These are phyloP conservation scores for Fringilla coelebs DNA, from an alignment of 2,797 vertebrate genomes.

Conservation along the genomic window DNA sequence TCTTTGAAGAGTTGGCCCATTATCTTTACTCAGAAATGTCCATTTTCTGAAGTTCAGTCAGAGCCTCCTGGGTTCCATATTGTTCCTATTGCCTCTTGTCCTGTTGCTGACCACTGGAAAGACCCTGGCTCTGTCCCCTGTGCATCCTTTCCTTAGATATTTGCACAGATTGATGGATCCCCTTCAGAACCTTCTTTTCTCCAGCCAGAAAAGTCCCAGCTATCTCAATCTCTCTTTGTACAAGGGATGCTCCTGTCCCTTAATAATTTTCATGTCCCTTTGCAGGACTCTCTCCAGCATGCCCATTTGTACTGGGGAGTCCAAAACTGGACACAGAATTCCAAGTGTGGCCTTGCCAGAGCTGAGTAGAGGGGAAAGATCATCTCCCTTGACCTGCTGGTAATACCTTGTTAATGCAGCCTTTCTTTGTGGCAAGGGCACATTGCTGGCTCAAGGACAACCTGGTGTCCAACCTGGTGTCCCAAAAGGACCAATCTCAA, in stretches of 20 bases:
- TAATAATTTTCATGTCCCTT: background rate
- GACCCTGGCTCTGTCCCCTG: background rate
- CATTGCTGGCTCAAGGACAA: background rate
- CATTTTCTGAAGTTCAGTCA: background rate
- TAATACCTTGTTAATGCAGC: background rate
- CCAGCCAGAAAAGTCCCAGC: background rate
- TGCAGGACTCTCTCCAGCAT: background rate
- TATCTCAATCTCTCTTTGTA: background rate
- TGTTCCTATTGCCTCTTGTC: background rate
- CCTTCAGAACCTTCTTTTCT: background rate
- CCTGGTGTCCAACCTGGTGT: background rate
- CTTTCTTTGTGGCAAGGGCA: background rate
- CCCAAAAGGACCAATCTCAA: background rate
- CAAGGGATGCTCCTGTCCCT: background rate
- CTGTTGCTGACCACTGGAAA: background rate
- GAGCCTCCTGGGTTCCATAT: background rate
- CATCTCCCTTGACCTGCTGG: background rate
- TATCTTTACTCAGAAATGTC: background rate
- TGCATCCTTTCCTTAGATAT: background rate
- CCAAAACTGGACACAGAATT: background rate
- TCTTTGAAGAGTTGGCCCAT: background rate
- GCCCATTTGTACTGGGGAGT: background rate
- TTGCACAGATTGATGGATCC: background rate
- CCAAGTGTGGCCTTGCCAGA: background rate
- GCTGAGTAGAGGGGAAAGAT: background rate